A percentile compares a stretch with the other conserved stretches of the same genome.
Conservation (phyloP, 2,113 vertebrate species). For the Morphnarchus princeps region DNA sequence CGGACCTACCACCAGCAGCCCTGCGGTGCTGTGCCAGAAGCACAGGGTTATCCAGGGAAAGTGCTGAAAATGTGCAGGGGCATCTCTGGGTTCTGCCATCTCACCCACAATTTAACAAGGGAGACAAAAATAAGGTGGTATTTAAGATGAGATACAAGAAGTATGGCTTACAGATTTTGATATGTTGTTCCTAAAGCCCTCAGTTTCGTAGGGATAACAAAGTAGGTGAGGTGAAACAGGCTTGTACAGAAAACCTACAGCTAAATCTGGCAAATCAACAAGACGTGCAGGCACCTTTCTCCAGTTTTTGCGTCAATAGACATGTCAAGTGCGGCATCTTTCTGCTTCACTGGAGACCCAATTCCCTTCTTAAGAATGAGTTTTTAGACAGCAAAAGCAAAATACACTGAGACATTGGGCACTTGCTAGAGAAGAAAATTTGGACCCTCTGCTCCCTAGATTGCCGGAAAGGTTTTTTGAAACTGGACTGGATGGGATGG, state of each 20-base stretch:
- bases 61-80: neutral
- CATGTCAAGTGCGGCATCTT: neutral
- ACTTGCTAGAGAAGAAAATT: neutral
- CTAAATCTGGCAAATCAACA: neutral
- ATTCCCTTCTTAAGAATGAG: neutral
- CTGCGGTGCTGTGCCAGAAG: neutral
- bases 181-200: neutral
- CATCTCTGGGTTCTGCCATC: neutral
- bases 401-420: neutral
- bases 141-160: neutral
- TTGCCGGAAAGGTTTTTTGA: neutral
- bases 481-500: neutral
- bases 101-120: neutral
- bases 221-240: neutral
- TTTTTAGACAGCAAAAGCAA: neutral
- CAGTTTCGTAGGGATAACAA: neutral
- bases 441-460: neutral
- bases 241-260: neutral
- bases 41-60: neutral
- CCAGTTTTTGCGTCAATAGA: conserved; percentile 1
- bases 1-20: fast-evolving
- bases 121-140: neutral
- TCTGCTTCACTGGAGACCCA: neutral
- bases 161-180: neutral
- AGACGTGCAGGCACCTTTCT: neutral